Evolutionary conservation across 2,888 invertebrate genomes (phyloP), one percentile per base, ranked within the genome.

Genomic region (Euclidia mi): DNA sequence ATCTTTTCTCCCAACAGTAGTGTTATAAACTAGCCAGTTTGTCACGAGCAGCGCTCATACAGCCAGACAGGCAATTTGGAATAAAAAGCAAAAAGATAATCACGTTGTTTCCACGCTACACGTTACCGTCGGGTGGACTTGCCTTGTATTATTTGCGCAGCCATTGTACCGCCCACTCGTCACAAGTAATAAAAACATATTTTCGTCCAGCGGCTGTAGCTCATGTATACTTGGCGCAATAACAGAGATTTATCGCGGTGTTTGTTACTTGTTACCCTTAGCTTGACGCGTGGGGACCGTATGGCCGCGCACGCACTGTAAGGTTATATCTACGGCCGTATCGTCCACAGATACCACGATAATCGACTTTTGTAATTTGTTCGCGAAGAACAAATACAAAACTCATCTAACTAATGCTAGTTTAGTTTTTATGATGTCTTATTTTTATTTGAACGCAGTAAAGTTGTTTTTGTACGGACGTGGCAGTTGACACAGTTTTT

Each of bases 241-340:
- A 78, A 68, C 73, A 51, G 63, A 77, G 85, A 84, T 87, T 86
- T 85, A 85, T 84, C 46, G 65, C 60, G 51, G 52, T 87, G 86
- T 86, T 87, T 87, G 85, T 81, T 75, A 70, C 64, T 67, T 67
- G 72, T 69, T 40, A 53, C 45, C 40, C 12, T n/a, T 7, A 1
- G 6, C 17, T 20, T 25, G 28, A 34, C 17, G 7, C 37, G 38
- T 28, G 10, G 18, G 20, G 20, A 25, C 20, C 1, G 18, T 12
- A 34, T 14, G 12, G 18, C 20, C 2, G 9, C 12, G n/a, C 12
- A 10, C 34, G 14, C 32, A 10, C 46, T 14, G 11, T 15, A 1
- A 2, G 9, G 17, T 3, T 1, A 4, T 12, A 12, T 2, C 12
- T 11, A 14, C 1, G 35, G 15, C 35, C 10, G 15, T 14, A 14